Evolutionary conservation across 2,888 invertebrate genomes (phyloP), one percentile per base, ranked within the genome.

Genomic region (Antheraea assamensis): DNA sequence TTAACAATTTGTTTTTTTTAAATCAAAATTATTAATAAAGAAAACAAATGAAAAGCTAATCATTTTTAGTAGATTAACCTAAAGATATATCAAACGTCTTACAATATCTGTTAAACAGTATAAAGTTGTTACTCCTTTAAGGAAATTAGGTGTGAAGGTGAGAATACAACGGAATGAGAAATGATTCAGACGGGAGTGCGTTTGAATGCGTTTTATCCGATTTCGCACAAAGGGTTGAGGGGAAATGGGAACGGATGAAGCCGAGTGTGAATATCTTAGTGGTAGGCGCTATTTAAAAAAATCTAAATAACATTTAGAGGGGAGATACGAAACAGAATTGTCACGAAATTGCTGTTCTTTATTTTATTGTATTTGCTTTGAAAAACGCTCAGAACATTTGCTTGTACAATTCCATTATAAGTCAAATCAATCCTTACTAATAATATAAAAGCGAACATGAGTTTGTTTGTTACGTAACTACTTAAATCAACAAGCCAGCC

Each of bases 181-280:
- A 68, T 68, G 68, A 68, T 68, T 68, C 68, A 68, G 35, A 68
- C 13, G 1, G n/a, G 68, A 68, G 68, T 30, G 35, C 68, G 68
- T 68, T 13, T 68, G 68, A 68, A 68, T 35, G 68, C 68, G 68
- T 68, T 77, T 78, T 79, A 80, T 79, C 79, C 79, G 74, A 78
- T 79, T 79, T 77, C 79, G 76, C 73, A 73, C 70, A 76, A 76
- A 78, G 78, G 79, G 78, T 78, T 80, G 78, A 79, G 73, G 76
- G 68, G 75, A 74, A 42, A 73, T 68, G 49, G 30, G 76, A 76
- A 77, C 78, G 76, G 78, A 80, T 80, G 76, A 73, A 77, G 76
- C 78, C 81, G 78, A 72, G 78, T 81, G 80, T 78, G 76, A 81
- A 80, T 77, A 78, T 80, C 79, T 78, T 74, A 75, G 74, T 74